These are phyloP conservation scores for Lucilia sericata DNA, from an alignment of 1,140 invertebrate genomes.

Conservation along the genomic window DNA sequence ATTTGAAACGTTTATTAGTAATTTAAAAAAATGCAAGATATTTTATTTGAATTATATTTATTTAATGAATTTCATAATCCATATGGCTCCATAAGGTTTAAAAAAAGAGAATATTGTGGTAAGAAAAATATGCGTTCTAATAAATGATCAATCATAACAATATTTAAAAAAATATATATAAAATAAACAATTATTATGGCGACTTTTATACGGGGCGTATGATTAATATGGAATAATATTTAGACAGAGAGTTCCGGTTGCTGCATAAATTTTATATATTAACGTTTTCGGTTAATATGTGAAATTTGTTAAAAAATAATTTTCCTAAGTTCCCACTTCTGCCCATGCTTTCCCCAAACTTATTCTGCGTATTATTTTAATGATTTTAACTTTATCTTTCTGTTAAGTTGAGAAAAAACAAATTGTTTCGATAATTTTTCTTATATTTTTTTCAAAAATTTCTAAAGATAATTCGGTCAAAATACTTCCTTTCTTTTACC, in stretches of 20 bases:
- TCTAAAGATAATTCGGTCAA: neutral
- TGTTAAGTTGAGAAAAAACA: slow-evolving; percentile 13
- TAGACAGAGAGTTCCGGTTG: neutral
- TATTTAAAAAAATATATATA: neutral
- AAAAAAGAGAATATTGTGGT: neutral
- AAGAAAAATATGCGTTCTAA: neutral
- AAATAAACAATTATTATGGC: neutral
- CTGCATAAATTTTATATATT: neutral
- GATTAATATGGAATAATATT: neutral
- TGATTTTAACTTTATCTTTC: neutral
- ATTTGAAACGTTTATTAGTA: neutral
- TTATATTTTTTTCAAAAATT: neutral
- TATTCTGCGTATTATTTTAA: neutral
- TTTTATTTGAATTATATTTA: no score
- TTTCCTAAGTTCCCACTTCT: no score
- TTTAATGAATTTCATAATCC: neutral
- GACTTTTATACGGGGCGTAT: neutral
- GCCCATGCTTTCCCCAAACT: no score
- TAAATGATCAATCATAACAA: neutral
- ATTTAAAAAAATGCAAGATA: neutral
- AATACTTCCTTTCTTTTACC: neutral
- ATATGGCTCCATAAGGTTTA: slow-evolving; percentile 20
- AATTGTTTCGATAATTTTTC: neutral
- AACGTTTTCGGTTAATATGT: no score
- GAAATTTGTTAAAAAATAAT: no score